Evolutionary conservation across 2,888 invertebrate species (phyloP).

Genomic region (Yponomeuta cagnagella): DNA sequence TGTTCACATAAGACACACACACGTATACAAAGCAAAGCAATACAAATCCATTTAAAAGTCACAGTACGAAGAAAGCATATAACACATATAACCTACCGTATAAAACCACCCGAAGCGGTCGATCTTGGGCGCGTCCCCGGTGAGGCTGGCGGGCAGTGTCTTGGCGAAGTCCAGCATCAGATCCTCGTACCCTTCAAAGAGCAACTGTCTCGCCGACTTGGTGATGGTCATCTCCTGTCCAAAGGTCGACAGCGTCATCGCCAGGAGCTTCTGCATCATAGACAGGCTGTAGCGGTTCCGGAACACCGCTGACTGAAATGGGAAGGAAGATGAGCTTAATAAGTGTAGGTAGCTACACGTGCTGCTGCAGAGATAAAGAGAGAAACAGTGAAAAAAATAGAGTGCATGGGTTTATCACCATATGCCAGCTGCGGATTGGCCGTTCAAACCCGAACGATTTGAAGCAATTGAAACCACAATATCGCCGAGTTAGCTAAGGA

Average conservation of each 20-base stretch:
- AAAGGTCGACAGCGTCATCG: constrained; percentile 75
- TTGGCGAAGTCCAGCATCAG: constrained; percentile 80
- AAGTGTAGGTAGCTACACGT: not conserved
- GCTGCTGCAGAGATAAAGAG: too few relatives aligned
- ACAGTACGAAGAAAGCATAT: too few relatives aligned
- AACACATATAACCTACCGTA: constrained; percentile 34
- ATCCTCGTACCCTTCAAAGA: constrained; percentile 90
- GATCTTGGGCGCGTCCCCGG: constrained; percentile 75
- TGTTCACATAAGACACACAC: too few relatives aligned
- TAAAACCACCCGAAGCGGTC: constrained; percentile 94
- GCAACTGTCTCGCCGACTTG: constrained; percentile 79
- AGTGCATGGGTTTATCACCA: too few relatives aligned
- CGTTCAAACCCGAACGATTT: too few relatives aligned
- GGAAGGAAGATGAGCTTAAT: not conserved
- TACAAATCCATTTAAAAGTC: too few relatives aligned
- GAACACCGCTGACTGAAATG: constrained; percentile 76
- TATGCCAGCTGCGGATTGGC: too few relatives aligned
- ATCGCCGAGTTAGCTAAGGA: too few relatives aligned
- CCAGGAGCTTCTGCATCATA: constrained; percentile 75
- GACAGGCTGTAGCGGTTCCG: constrained; percentile 75
- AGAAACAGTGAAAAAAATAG: too few relatives aligned
- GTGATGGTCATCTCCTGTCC: constrained; percentile 75
- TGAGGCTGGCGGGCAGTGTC: constrained; percentile 72
- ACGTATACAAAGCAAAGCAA: too few relatives aligned
- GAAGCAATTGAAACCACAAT: too few relatives aligned